Base-by-base conservation (phyloP, 1,140 invertebrate genomes). In the Cotesia chilonis region DNA sequence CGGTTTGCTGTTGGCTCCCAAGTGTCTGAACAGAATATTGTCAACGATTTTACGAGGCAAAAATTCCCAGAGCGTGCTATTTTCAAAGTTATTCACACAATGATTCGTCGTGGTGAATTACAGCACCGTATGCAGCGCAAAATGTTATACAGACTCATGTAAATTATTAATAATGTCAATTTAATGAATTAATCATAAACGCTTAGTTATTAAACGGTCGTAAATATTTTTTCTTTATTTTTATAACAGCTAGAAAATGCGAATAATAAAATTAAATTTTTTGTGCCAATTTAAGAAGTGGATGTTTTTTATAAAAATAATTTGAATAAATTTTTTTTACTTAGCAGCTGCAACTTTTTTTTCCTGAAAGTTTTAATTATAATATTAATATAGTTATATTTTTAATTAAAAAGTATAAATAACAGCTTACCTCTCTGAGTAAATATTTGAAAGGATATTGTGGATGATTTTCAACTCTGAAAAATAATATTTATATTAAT, bases 81-180 rank as follows among this genome's bases (percentile, higher is more conserved):
- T 69, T 85, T 92, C 36, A 98, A 97, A 88, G 97, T 99, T 20
- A 92, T 99, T 78, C 91, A 96, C 72, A 93, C 94, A 4, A 97
- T 99, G 96, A 94, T 99, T 73, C 88, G 96, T 47, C 89, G 97
- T 64, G 98, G 97, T 4, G 97, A 99, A 84, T 86, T 99, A 52
- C 96, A 99, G 78, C 95, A 99, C 87, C 89, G 97, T 63, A 92
- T 97, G 89, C 98, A 99, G 84, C 91, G 97, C 67, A 99, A 98
- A 90, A 96, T 99, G 94, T 89, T 99, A 1, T 99, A 96, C 84
- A 90, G 98, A 81, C 88, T 99, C 9, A 95, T 89, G 68, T 93
- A 83, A 89, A 81, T 76, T 82, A 79, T 78, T 66, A 75, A 61
- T 55, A 28, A 2, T 12, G 17, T 51, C 5, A 70, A 28, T 9